phyloP scores from a whole-genome alignment of 2,797 vertebrate species.

The Lacerta agilis region DNA sequence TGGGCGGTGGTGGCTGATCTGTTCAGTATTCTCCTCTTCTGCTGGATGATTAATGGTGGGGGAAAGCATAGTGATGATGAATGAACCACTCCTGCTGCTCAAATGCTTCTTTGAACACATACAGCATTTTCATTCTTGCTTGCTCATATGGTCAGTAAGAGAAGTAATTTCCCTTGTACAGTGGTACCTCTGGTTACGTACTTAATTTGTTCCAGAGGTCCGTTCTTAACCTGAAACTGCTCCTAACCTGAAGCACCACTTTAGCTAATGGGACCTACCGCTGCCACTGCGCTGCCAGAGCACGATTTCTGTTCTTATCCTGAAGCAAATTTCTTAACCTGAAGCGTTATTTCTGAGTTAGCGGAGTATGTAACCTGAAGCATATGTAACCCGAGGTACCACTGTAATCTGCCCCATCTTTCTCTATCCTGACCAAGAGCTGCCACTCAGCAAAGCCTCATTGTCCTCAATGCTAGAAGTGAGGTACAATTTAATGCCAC shows the following conservation, averaged over 20 bases:
- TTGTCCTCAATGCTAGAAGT: not conserved
- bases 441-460: not conserved
- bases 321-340: too few species aligned
- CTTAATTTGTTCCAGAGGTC: too few species aligned
- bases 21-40: not conserved
- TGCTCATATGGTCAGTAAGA: not conserved
- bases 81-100: not conserved
- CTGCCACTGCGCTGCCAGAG: too few species aligned
- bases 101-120: not conserved
- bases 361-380: too few species aligned
- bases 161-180: not conserved
- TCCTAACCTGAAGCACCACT: too few species aligned
- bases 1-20: not conserved
- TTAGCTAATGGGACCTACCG: too few species aligned
- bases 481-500: not conserved
- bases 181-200: too few species aligned
- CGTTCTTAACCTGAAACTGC: too few species aligned
- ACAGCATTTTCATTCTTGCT: not conserved
- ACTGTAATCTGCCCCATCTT: not conserved
- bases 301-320: too few species aligned
- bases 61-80: not conserved
- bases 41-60: not conserved
- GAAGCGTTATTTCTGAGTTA: too few species aligned
- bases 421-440: conserved; percentile 12
- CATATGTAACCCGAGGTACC: too few species aligned